Percentiles rank a stretch among this genome's conserved stretches.
Conservation (phyloP, 2,888 invertebrate genomes). For the Gnatocerus cornutus region DNA sequence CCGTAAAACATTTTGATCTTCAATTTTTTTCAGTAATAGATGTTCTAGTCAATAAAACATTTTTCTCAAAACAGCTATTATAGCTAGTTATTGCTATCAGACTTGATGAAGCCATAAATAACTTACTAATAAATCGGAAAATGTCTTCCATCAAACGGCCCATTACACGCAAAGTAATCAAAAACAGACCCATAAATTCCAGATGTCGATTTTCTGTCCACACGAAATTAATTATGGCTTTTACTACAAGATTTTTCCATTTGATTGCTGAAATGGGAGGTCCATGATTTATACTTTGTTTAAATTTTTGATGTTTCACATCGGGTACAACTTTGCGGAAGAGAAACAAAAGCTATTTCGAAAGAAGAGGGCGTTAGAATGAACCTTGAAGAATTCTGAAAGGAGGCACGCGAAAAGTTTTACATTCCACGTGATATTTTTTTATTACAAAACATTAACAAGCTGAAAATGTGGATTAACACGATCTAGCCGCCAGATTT, state of each 20-base stretch:
- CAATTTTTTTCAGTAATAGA: too few species aligned
- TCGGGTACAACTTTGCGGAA: neutral
- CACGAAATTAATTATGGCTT: slow-evolving; percentile 21
- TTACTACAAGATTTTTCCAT: slow-evolving; percentile 23
- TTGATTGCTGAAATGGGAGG: slow-evolving; percentile 6
- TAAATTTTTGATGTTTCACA: slow-evolving; percentile 2
- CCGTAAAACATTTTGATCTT: too few species aligned
- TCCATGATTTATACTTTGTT: slow-evolving; percentile 16
- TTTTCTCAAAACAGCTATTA: too few species aligned
- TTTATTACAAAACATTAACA: too few species aligned
- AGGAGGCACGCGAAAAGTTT: neutral
- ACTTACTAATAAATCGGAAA: neutral
- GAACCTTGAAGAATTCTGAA: slow-evolving; percentile 3
- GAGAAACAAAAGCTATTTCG: slow-evolving; percentile 1
- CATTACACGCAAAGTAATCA: slow-evolving; percentile 12
- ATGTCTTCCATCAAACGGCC: slow-evolving; percentile 10
- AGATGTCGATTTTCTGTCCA: slow-evolving; percentile 15
- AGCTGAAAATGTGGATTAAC: too few species aligned
- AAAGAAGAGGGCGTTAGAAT: slow-evolving; percentile 3
- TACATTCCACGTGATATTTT: neutral
- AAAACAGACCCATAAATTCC: slow-evolving; percentile 22
- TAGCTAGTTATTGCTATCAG: too few species aligned
- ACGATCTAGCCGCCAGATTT: too few species aligned
- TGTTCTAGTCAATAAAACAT: too few species aligned
- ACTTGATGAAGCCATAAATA: too few species aligned